Evolutionary conservation across 2,797 vertebrate genomes (phyloP), one percentile per base, ranked within the genome.

Genomic region (Sebastes hubbsi): DNA sequence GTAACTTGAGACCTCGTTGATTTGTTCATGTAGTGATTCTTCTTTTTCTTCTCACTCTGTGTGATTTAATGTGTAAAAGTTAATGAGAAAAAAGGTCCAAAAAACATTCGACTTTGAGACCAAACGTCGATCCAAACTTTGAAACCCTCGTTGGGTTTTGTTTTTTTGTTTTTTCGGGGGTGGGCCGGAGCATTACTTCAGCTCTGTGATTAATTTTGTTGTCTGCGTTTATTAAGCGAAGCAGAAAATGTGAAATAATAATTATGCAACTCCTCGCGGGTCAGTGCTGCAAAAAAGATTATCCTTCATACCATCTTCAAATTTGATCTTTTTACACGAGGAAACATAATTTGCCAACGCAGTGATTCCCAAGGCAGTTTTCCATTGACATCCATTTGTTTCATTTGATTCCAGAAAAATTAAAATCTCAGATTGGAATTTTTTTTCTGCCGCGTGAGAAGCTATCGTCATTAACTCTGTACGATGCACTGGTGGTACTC

Each of bases 201-300:
- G 56, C 72, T 78, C 67, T 2, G 5, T 78, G 77, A 89, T 80
- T 72, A 11, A 14, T 58, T 58, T 14, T 80, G 49, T 34, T 64
- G 8, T 82, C 56, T 72, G 54, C 29, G 5, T 78, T 78, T 58
- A 67, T 70, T 6, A 62, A 67, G 67, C 24, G 2, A 80, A 74
- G 60, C 81, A 72, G 71, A 86, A 84, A 75, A 83, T 82, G 78
- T 88, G 75, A 87, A 86, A 75, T 81, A 79, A 75, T 81, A 78
- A 91, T 85, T 81, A 91, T 92, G 90, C 74, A 84, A 69, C 34
- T 34, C 69, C 36, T 59, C 10, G 10, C 18, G 38, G 14, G 38
- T 42, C 13, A 42, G 38, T 16, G 38, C 38, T 42, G 38, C 38
- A 42, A 42, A 42, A 42, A 42, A 42, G 1, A 42, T 14, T 14